A percentile compares a stretch with the other conserved stretches of the same genome.
Conservation (phyloP, 1,140 invertebrate genomes). For the Nylanderia fulva region DNA sequence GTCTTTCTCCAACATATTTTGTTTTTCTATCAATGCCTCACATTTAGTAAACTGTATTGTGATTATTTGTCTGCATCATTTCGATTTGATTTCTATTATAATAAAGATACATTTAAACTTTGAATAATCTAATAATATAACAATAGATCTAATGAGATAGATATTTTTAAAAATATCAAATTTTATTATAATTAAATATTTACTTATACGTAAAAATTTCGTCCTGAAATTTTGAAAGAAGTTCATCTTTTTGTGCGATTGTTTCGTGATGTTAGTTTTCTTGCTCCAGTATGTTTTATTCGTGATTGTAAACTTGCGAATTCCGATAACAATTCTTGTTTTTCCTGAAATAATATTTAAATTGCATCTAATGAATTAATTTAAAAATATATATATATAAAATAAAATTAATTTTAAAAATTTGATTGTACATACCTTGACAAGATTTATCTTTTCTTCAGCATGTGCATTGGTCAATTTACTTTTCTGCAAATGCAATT, state of each 20-base stretch:
- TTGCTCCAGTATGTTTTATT: conserved; percentile 44
- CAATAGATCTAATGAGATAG: not conserved
- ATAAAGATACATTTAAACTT: no score
- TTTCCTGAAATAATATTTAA: conserved; percentile 59
- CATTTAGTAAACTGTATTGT: not conserved
- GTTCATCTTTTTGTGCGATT: conserved; percentile 36
- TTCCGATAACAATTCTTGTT: conserved; percentile 45
- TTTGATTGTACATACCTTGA: conserved; percentile 43
- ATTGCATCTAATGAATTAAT: no score
- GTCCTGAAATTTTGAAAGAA: conserved; percentile 35
- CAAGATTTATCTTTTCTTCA: conserved; percentile 62
- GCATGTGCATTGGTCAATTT: conserved; percentile 8
- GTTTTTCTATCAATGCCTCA: not conserved
- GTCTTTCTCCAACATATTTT: conserved; percentile 13
- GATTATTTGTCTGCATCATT: not conserved
- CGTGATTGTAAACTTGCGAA: conserved; percentile 42
- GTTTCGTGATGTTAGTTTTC: conserved; percentile 25
- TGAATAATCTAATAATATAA: no score
- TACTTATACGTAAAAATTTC: conserved; percentile 43
- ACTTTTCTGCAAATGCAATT: conserved; percentile 49
- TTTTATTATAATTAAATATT: conserved; percentile 3
- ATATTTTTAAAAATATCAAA: conserved; percentile 7
- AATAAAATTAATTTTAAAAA: no score
- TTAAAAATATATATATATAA: no score
- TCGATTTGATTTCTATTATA: conserved; percentile 11